Conservation (phyloP, 2,797 vertebrate genomes). For the Myotis vivesi region DNA sequence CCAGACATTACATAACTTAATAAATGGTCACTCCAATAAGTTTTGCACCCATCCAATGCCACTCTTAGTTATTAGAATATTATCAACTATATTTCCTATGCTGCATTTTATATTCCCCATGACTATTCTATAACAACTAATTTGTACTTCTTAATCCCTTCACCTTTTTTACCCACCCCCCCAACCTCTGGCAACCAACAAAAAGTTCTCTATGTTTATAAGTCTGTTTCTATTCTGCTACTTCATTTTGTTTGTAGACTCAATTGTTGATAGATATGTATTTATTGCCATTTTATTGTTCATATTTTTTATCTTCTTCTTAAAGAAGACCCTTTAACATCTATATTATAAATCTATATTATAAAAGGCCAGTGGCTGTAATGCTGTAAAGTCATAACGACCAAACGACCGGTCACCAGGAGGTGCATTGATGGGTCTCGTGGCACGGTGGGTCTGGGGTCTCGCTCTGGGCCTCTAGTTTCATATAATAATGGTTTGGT, state of each 20-base stretch:
- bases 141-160: neutral
- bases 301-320: neutral
- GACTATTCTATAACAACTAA: neutral
- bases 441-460: no score
- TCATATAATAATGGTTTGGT: neutral
- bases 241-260: neutral
- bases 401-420: no score
- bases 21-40: neutral
- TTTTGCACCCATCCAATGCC: neutral
- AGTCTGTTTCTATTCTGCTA: neutral
- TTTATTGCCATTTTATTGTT: neutral
- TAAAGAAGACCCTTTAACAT: neutral
- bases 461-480: neutral
- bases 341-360: neutral
- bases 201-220: neutral
- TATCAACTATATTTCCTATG: neutral
- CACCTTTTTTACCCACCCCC: neutral
- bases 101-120: neutral
- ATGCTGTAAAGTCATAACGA: accelerated
- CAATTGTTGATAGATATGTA: neutral
- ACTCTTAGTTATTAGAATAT: neutral
- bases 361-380: no score
- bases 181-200: neutral
- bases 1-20: neutral
- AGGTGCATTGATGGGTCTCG: no score